phyloP scores from a whole-genome alignment of 2,797 vertebrate genomes.

The Todus mexicanus region DNA sequence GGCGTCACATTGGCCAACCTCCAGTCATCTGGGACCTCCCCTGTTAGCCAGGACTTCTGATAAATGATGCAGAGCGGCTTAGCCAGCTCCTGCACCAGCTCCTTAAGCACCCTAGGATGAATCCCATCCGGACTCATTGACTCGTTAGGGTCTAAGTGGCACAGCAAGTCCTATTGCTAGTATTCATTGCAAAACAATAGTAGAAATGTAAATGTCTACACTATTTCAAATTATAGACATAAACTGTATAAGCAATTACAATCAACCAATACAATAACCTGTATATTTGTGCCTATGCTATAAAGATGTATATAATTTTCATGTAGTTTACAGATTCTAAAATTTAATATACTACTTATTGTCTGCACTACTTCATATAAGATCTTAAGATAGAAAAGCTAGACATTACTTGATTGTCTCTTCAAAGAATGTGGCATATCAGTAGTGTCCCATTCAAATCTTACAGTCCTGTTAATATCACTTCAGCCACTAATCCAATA shows the following conservation, averaged over 20 bases:
- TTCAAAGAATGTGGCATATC: background rate
- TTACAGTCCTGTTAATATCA: background rate
- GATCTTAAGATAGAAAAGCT: background rate
- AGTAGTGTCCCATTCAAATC: background rate
- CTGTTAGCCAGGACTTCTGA: too few relatives aligned
- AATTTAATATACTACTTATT: background rate
- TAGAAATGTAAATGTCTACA: too few relatives aligned
- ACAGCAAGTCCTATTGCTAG: too few relatives aligned
- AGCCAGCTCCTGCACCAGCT: too few relatives aligned
- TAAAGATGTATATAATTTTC: background rate
- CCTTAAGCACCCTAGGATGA: too few relatives aligned
- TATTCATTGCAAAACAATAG: background rate
- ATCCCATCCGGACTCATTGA: too few relatives aligned
- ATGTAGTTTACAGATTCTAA: background rate
- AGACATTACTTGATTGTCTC: background rate
- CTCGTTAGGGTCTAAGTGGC: too few relatives aligned
- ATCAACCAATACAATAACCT: background rate
- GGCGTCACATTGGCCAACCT: too few relatives aligned
- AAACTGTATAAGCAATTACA: background rate
- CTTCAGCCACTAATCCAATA: background rate
- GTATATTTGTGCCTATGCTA: background rate
- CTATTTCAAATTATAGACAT: too few relatives aligned
- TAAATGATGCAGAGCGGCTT: too few relatives aligned
- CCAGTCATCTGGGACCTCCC: too few relatives aligned
- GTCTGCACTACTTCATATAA: background rate